These are phyloP conservation scores for Eufriesea mexicana DNA, from an alignment of 1,140 invertebrate species.

Conservation along the genomic window DNA sequence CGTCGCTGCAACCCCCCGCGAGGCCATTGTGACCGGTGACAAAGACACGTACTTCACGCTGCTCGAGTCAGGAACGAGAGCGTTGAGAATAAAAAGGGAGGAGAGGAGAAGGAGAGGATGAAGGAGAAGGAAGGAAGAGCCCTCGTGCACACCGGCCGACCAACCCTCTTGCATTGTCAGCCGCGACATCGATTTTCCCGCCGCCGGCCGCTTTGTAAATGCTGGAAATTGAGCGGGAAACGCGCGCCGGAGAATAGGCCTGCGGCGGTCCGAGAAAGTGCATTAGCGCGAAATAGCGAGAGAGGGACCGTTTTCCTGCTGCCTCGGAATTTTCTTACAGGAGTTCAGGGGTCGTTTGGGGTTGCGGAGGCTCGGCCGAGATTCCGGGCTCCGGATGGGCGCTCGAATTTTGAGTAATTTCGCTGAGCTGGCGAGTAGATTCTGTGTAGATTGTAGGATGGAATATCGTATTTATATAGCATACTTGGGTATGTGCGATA, in stretches of 20 bases:
- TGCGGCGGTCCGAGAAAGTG: slow-evolving; percentile 22
- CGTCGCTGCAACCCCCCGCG: not conserved
- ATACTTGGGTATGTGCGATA: too few relatives aligned
- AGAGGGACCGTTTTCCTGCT: not conserved
- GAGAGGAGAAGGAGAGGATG: too few relatives aligned
- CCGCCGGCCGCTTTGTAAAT: slow-evolving; percentile 24
- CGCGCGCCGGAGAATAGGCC: slow-evolving; percentile 4
- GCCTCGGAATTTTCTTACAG: not conserved
- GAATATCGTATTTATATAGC: too few relatives aligned
- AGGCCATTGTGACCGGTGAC: slow-evolving; percentile 44
- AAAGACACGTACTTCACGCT: slow-evolving; percentile 40
- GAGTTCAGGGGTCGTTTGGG: too few relatives aligned
- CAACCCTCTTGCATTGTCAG: slow-evolving; percentile 24
- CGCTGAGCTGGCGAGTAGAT: too few relatives aligned
- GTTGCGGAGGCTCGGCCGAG: not conserved
- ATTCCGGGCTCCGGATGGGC: not conserved
- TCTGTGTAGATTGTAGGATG: too few relatives aligned
- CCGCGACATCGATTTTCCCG: slow-evolving; percentile 28
- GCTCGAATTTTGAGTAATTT: too few relatives aligned
- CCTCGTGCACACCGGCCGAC: not conserved
- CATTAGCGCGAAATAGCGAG: slow-evolving; percentile 19
- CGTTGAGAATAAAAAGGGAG: not conserved
- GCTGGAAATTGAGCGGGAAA: slow-evolving; percentile 28
- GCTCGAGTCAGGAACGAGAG: slow-evolving; percentile 23
- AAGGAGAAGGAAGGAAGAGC: not conserved